Conservation (phyloP, 2,888 invertebrate species). For the Tipula lateralis region DNA sequence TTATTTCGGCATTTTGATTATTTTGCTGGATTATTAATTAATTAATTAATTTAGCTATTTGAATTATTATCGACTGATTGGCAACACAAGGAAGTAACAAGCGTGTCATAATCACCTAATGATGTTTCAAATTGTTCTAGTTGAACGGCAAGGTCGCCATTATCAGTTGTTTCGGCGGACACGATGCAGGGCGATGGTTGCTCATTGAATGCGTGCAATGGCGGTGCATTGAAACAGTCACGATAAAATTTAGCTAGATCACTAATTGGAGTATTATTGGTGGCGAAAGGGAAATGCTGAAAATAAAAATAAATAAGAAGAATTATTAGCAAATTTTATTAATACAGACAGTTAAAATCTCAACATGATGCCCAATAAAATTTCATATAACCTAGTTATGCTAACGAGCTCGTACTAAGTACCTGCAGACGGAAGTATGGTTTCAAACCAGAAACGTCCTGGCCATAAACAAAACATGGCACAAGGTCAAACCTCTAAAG, state of each 20-base stretch:
- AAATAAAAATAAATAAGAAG: slow-evolving; percentile 29
- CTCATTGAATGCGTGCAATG: slow-evolving; percentile 37
- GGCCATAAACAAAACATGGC: too few species aligned
- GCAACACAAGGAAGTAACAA: slow-evolving; percentile 46
- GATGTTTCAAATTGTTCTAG: slow-evolving; percentile 50
- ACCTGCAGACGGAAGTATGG: too few species aligned
- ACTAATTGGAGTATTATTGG: slow-evolving; percentile 46
- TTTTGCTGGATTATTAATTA: slow-evolving; percentile 13
- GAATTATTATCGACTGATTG: slow-evolving; percentile 37
- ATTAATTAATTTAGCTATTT: slow-evolving; percentile 34
- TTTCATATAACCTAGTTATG: too few species aligned
- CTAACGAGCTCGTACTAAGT: too few species aligned
- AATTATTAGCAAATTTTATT: too few species aligned
- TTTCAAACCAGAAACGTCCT: too few species aligned
- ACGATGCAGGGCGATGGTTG: neutral
- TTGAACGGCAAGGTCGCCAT: slow-evolving; percentile 46
- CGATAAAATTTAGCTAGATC: slow-evolving; percentile 50
- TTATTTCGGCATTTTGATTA: neutral
- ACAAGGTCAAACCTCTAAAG: too few species aligned
- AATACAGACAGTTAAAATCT: too few species aligned
- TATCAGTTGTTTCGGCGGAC: slow-evolving; percentile 35
- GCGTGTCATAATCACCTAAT: slow-evolving; percentile 47
- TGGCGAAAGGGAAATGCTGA: slow-evolving; percentile 49
- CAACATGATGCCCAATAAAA: too few species aligned
- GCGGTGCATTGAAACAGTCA: slow-evolving; percentile 49